A percentile compares a stretch with the other conserved stretches of the same genome.
Evolutionary conservation across 1,140 invertebrate species (phyloP).

Genomic region (Cotesia typhae): DNA sequence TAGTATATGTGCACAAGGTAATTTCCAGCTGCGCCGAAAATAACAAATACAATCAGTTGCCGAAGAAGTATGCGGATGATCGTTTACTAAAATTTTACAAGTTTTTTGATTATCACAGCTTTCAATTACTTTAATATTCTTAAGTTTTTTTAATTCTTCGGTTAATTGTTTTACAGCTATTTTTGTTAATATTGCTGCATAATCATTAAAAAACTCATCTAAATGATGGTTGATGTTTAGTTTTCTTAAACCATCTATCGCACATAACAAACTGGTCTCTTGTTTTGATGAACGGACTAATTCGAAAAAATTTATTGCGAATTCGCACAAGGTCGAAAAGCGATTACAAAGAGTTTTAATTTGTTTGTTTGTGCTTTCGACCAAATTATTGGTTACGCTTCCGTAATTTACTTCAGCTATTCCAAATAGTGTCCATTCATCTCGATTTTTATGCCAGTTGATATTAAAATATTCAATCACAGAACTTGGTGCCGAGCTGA

Average conservation of each 20-base stretch:
- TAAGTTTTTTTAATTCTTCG: not conserved
- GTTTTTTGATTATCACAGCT: no score
- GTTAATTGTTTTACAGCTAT: not conserved
- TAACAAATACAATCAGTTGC: no score
- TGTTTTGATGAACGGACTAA: not conserved
- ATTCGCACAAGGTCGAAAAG: not conserved
- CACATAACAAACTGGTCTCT: not conserved
- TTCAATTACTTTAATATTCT: not conserved
- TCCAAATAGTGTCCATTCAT: slow-evolving; percentile 33
- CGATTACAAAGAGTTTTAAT: not conserved
- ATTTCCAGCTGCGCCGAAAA: no score
- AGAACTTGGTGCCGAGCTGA: no score
- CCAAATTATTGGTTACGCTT: slow-evolving; percentile 37
- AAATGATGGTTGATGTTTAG: not conserved
- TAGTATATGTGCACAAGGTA: no score
- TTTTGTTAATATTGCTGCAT: not conserved
- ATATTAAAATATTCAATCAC: no score
- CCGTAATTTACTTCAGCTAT: slow-evolving; percentile 32
- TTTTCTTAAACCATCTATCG: not conserved
- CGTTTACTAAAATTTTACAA: no score
- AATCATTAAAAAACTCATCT: not conserved
- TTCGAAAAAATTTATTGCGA: not conserved
- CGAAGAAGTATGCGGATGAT: no score
- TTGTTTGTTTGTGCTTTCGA: slow-evolving; percentile 34
- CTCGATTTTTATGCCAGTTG: no score